phyloP scores from a whole-genome alignment of 2,888 invertebrate genomes.

The Tipula lateralis region DNA sequence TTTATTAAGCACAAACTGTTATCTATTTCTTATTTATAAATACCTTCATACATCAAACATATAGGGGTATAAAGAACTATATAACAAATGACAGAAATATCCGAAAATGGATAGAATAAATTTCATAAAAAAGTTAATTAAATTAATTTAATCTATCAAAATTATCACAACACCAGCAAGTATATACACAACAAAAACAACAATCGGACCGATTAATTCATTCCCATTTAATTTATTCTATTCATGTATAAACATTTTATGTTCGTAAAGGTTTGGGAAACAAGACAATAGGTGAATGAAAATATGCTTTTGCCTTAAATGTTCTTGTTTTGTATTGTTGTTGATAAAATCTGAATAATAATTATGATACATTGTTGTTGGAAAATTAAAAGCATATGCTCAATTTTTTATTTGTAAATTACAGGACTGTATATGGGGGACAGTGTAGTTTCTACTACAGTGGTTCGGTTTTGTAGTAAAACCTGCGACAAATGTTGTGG shows the following conservation, averaged over 20 bases:
- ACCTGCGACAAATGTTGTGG: too few species aligned
- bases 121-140: background rate
- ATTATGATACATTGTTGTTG: background rate
- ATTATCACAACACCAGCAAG: background rate
- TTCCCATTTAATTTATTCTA: background rate
- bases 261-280: background rate
- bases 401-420: too few species aligned
- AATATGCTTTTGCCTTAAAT: background rate
- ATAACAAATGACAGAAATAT: background rate
- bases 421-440: too few species aligned
- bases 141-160: background rate
- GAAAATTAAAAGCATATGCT: too few species aligned
- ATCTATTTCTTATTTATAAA: too few species aligned
- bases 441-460: too few species aligned
- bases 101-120: background rate
- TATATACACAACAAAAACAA: too few species aligned
- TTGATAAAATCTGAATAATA: background rate
- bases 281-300: background rate
- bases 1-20: too few species aligned
- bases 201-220: background rate
- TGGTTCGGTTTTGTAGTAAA: too few species aligned
- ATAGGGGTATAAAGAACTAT: background rate
- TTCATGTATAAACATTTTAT: background rate
- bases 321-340: background rate
- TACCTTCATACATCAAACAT: too few species aligned